Percentiles rank a stretch among this genome's conserved stretches.
These are phyloP conservation scores for Carposina sasakii DNA, from an alignment of 1,140 invertebrate genomes.

Conservation along the genomic window DNA sequence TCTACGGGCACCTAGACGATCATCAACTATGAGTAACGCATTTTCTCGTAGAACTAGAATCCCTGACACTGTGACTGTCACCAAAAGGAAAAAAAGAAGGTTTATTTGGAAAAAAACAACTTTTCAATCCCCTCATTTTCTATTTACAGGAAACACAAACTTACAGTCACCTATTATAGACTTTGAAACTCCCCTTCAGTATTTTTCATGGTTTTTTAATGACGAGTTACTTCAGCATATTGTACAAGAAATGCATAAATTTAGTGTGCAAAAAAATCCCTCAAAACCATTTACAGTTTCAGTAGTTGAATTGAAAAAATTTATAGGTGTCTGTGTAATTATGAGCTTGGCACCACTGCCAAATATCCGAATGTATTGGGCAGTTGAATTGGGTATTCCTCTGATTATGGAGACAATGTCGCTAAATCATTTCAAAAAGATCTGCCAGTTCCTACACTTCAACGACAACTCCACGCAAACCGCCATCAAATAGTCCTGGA, in stretches of 20 bases:
- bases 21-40: constrained; percentile 4
- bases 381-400: constrained; percentile 24
- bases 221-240: constrained; percentile 5
- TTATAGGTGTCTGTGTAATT: constrained; percentile 27
- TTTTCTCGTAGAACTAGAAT: constrained; percentile 5
- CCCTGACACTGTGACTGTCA: constrained; percentile 2
- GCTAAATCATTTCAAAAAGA: constrained; percentile 46
- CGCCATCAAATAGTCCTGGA: constrained; percentile 20
- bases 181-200: constrained; percentile 25
- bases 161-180: constrained; percentile 13
- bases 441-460: constrained; percentile 36
- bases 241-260: constrained; percentile 14
- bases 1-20: constrained; percentile 11
- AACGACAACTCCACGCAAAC: constrained; percentile 34
- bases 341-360: constrained; percentile 31
- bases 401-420: constrained; percentile 31
- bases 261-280: constrained; percentile 20
- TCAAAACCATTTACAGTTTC: constrained; percentile 25
- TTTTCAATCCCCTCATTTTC: constrained; percentile 22
- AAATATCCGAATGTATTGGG: constrained; percentile 33
- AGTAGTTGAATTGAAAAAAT: constrained; percentile 13
- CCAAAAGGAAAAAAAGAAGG: constrained; percentile 17
- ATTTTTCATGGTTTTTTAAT: constrained; percentile 28
- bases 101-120: constrained; percentile 28
- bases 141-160: constrained; percentile 2